These are phyloP conservation scores for Drosophila mojavensis DNA, from an alignment of 1,140 invertebrate genomes.

Conservation along the genomic window DNA sequence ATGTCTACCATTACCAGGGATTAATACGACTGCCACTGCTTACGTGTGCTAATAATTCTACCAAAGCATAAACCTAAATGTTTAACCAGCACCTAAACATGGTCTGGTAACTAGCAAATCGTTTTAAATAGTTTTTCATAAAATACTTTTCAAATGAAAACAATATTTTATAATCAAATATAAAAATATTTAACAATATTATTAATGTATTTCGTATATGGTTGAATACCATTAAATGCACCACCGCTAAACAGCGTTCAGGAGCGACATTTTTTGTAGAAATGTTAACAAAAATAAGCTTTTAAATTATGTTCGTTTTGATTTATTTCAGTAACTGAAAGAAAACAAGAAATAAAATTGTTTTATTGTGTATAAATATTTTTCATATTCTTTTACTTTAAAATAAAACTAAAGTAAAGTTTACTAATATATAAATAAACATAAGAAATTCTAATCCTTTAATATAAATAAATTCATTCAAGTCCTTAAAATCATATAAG, in stretches of 20 bases:
- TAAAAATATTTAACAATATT: conserved; percentile 8
- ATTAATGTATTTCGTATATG: background rate
- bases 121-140: conserved; percentile 13
- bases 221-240: conserved; percentile 24
- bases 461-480: too few species aligned
- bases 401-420: too few species aligned
- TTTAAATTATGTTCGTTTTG: background rate
- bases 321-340: background rate
- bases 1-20: conserved; percentile 22
- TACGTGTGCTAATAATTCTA: conserved; percentile 21
- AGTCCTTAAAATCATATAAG: too few species aligned
- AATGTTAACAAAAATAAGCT: too few species aligned
- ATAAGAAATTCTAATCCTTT: too few species aligned
- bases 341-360: too few species aligned
- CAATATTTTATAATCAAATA: background rate
- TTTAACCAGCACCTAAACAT: conserved; percentile 16
- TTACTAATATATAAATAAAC: too few species aligned
- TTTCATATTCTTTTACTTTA: too few species aligned
- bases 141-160: conserved; percentile 6
- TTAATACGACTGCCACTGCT: conserved; percentile 21
- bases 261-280: background rate
- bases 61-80: conserved; percentile 15
- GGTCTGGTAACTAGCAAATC: conserved; percentile 27
- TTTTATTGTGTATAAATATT: too few species aligned
- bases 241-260: conserved; percentile 26